Percentiles rank a stretch among this genome's conserved stretches.
These are phyloP conservation scores for Hexactinellida sp. DNA, from an alignment of 37 sponge, comb jelly and placozoan genomes.

Conservation along the genomic window DNA sequence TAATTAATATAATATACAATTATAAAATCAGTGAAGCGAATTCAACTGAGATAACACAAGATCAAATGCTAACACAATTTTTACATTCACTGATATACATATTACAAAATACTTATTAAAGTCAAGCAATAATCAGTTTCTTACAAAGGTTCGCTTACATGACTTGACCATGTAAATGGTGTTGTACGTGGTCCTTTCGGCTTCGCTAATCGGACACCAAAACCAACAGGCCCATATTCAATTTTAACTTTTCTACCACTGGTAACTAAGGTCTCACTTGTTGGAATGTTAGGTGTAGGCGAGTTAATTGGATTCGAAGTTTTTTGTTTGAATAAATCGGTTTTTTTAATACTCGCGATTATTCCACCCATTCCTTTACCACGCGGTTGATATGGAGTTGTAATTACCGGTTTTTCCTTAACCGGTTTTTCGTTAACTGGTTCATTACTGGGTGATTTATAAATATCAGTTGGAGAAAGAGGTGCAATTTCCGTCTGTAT, in stretches of 20 bases:
- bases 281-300: neutral
- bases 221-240: neutral
- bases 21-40: neutral
- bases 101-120: neutral
- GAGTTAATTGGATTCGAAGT: neutral
- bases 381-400: neutral
- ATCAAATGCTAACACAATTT: neutral
- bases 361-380: neutral
- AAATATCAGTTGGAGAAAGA: neutral
- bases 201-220: neutral
- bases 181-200: neutral
- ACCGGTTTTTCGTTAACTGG: neutral
- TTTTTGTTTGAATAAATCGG: neutral
- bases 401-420: neutral
- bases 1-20: neutral
- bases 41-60: neutral
- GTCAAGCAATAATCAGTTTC: neutral
- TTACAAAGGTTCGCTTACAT: neutral
- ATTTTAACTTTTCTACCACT: neutral
- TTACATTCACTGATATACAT: neutral
- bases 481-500: neutral
- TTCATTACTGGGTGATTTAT: neutral
- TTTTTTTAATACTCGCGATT: neutral
- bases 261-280: neutral
- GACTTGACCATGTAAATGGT: neutral